These are phyloP conservation scores for Ceratitis capitata DNA, from an alignment of 1,140 invertebrate genomes.

Conservation along the genomic window DNA sequence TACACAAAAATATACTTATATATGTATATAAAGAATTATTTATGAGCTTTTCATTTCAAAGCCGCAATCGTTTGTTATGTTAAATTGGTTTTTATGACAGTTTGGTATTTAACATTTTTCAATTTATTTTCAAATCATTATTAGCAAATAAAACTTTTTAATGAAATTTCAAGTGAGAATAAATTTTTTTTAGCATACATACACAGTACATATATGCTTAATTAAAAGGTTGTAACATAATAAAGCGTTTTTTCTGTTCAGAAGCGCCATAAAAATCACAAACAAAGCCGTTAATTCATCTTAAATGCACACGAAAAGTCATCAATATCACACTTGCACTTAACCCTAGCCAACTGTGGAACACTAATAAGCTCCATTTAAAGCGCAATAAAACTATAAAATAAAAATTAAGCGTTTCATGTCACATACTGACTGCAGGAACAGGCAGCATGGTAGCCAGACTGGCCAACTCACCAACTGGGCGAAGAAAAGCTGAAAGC, in stretches of 20 bases:
- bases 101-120: constrained; percentile 4
- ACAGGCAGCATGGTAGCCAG: no score
- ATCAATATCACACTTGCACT: constrained; percentile 21
- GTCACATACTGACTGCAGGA: not conserved
- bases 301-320: not conserved
- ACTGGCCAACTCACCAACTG: not conserved
- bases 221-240: no score
- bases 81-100: not conserved
- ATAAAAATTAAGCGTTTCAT: constrained; percentile 36
- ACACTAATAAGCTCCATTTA: constrained; percentile 36
- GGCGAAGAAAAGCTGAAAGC: not conserved
- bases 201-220: no score
- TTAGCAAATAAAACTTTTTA: not conserved
- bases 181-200: no score
- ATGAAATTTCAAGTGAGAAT: not conserved
- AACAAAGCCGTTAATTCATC: not conserved
- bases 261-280: not conserved
- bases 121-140: not conserved
- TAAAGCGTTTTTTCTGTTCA: no score
- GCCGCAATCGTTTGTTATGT: not conserved
- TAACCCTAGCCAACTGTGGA: not conserved
- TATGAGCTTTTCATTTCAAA: not conserved
- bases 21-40: not conserved
- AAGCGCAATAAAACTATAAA: constrained; percentile 37
- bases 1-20: not conserved